phyloP scores from a whole-genome alignment of 2,113 vertebrate genomes.

The Coracopsis vasa region DNA sequence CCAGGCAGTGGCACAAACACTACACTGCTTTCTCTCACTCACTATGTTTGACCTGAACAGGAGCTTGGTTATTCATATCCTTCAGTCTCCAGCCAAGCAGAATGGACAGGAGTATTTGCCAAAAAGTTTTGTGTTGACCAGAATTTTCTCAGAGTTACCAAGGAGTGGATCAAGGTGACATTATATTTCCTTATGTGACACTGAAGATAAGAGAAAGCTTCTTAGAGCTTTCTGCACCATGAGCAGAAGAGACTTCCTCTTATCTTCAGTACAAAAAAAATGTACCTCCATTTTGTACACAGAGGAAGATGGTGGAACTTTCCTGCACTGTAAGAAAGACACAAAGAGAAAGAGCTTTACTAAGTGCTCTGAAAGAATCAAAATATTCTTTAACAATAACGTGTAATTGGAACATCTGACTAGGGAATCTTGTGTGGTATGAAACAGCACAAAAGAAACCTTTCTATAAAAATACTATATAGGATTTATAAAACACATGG shows the following conservation, averaged over 20 bases:
- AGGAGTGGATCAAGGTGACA: not conserved
- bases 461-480: not conserved
- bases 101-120: not conserved
- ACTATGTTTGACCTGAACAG: not conserved
- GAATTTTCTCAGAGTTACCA: not conserved
- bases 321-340: not conserved
- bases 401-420: not conserved
- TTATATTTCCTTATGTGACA: not conserved
- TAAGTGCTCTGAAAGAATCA: not conserved
- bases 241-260: not conserved
- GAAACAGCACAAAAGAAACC: not conserved
- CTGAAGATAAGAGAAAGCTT: not conserved
- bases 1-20: not conserved
- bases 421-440: not conserved
- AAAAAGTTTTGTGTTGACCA: not conserved
- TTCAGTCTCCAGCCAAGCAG: not conserved
- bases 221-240: not conserved
- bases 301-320: not conserved
- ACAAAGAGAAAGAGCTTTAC: not conserved
- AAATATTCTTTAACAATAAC: not conserved
- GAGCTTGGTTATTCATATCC: not conserved
- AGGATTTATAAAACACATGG: not conserved
- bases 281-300: not conserved
- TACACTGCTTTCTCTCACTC: not conserved
- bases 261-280: too few relatives aligned